Base-by-base conservation (phyloP, 30 jellyfish, hydroid and myxozoan species). In the Sanderia malayensis region DNA sequence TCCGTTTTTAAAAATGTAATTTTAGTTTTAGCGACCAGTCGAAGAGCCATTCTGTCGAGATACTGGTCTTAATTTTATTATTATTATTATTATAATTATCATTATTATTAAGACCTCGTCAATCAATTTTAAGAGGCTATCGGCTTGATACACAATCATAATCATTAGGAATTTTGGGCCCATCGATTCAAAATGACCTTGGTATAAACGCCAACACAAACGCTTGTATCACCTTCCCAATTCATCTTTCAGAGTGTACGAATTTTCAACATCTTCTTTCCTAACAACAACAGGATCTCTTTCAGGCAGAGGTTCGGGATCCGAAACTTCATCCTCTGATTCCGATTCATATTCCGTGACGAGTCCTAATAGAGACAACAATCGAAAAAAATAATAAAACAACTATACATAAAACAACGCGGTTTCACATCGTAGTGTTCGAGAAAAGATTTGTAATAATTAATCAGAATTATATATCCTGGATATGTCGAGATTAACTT, bases 331-430 rank as follows among this genome's bases (percentile, higher is more conserved):
- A 44, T 92, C 99, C 62, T 92, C 99, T 0, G 99, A 86, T 58
- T 92, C 99, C n/a, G 99, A 76, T 76, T 92, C 99, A 66, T 92
- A 92, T 66, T 92, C 99, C 18, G 99, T 92, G 28, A 79, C 97
- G 44, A 92, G 89, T 13, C 99, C 95, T 80, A 73, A 31, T n/a
- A 23, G n/a, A n/a, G n/a, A n/a, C n/a, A n/a, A n/a, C n/a, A n/a
- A n/a, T n/a, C n/a, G n/a, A n/a, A n/a, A n/a, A n/a, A n/a, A n/a
- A n/a, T n/a, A n/a, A n/a, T n/a, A n/a, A n/a, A n/a, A n/a, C n/a
- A n/a, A n/a, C n/a, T n/a, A n/a, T n/a, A n/a, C n/a, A n/a, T n/a
- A n/a, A n/a, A n/a, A n/a, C n/a, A n/a, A n/a, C n/a, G n/a, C n/a
- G n/a, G n/a, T n/a, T n/a, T n/a, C n/a, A n/a, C n/a, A n/a, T n/a